Base-by-base conservation (phyloP, 2,797 vertebrate genomes). In the Dromococcyx pavoninus region DNA sequence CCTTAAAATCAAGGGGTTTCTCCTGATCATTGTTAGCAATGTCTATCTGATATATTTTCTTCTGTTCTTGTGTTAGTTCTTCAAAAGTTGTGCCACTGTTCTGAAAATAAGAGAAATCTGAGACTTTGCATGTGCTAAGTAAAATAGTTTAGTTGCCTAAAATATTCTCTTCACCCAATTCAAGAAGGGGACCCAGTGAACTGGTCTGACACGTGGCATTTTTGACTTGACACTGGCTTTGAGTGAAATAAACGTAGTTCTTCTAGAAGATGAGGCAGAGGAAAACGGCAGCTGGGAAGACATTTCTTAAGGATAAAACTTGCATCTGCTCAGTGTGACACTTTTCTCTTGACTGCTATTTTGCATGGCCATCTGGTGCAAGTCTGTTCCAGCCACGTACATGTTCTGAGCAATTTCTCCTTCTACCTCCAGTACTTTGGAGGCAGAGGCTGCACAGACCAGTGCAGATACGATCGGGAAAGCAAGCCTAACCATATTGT, bases 401-500 rank as follows among this genome's bases (percentile, higher is more conserved):
- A 69, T 0, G 6, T 92, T 92, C 95, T 67, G 57, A 97, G 35
- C 32, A 76, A 15, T 91, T 97, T 95, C 74, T 88, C 33, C 44
- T 39, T 78, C 83, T 76, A 84, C 58, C 88, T 94, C 41, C 79
- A 96, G 93, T 50, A 30, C 86, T 87, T 93, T 21, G 3, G 81
- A 91, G 64, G 32, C 69, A 77, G 75, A 88, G 48, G 46, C 91
- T 91, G 56, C 60, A 88, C 37, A 33, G 62, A 78, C 93, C 79
- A 78, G 67, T 76, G 65, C 37, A 91, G 91, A 91, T 94, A 96
- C 0, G 5, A 95, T 92, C 94, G 95, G 81, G 94, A 93, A 96
- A 95, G 86, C 74, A 94, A 97, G 96, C 93, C 86, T 86, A 96
- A 90, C 90, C 91, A 89, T 96, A 95, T 92, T 97, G 95, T 93